These are phyloP conservation scores for Threskiornis aethiopicus DNA, from an alignment of 2,797 vertebrate species.

Conservation along the genomic window DNA sequence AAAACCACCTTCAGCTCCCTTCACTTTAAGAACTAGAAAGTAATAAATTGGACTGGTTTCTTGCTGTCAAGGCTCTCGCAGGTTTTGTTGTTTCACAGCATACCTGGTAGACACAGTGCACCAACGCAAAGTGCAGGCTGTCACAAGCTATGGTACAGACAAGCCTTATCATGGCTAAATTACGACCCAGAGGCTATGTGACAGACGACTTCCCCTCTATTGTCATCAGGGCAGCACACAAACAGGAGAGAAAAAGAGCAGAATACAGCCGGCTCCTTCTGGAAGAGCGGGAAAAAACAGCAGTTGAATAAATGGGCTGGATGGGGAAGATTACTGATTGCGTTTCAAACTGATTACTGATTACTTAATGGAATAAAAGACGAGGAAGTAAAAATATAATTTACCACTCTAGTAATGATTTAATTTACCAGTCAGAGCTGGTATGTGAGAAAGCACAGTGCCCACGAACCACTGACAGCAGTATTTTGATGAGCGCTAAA, in stretches of 20 bases:
- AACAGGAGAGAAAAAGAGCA: neutral
- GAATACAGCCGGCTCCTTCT: neutral
- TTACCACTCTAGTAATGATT: neutral
- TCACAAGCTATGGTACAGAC: fast-evolving
- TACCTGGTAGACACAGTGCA: neutral
- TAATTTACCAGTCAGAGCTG: neutral
- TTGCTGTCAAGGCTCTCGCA: neutral
- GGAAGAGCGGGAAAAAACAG: neutral
- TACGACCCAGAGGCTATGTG: neutral
- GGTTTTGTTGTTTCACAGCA: neutral
- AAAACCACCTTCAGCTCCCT: neutral
- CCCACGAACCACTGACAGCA: neutral
- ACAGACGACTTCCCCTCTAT: neutral
- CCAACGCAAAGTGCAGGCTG: fast-evolving
- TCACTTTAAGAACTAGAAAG: neutral
- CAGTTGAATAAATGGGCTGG: neutral
- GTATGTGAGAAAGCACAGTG: neutral
- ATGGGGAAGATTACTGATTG: neutral
- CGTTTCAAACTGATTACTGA: neutral
- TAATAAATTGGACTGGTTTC: neutral
- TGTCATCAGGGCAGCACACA: neutral
- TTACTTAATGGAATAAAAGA: neutral
- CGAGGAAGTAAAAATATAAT: neutral
- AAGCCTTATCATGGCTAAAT: neutral
- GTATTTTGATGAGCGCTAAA: neutral